phyloP scores from a whole-genome alignment of 2,797 vertebrate genomes.

The Taenioides sp. region DNA sequence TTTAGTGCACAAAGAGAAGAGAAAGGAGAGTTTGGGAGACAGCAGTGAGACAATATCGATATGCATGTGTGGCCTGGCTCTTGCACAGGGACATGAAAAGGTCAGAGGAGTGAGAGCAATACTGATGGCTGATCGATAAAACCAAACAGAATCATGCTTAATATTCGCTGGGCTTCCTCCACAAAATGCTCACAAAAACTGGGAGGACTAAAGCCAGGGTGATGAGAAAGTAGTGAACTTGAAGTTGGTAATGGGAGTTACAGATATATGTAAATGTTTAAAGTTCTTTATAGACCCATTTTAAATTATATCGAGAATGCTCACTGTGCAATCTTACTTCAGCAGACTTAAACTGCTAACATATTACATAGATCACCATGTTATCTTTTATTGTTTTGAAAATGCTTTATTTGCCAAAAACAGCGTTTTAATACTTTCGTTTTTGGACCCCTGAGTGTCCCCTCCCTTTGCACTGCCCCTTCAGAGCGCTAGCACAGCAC shows the following conservation, averaged over 20 bases:
- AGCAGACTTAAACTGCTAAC: too few relatives aligned
- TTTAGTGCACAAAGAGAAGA: constrained; percentile 17
- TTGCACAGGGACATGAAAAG: constrained; percentile 49
- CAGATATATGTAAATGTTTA: too few relatives aligned
- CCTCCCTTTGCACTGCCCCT: too few relatives aligned
- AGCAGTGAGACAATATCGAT: constrained; percentile 46
- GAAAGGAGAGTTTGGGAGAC: constrained; percentile 6
- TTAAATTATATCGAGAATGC: too few relatives aligned
- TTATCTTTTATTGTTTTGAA: too few relatives aligned
- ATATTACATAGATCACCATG: too few relatives aligned
- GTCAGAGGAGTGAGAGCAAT: constrained; percentile 57
- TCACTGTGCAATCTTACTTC: too few relatives aligned
- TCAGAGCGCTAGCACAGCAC: too few relatives aligned
- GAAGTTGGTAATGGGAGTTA: background rate
- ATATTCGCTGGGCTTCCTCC: constrained; percentile 12
- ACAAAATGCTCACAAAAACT: background rate
- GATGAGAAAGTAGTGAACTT: background rate
- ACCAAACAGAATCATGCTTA: constrained; percentile 22
- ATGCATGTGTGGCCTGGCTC: constrained; percentile 36
- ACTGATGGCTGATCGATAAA: constrained; percentile 53
- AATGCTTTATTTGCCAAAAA: too few relatives aligned
- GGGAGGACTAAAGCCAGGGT: background rate
- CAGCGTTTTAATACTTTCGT: too few relatives aligned
- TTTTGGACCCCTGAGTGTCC: too few relatives aligned
- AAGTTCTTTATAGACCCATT: too few relatives aligned